Percentiles rank a stretch among this genome's conserved stretches.
Conservation (phyloP, 2,888 invertebrate species). For the Lasiommata megera region DNA sequence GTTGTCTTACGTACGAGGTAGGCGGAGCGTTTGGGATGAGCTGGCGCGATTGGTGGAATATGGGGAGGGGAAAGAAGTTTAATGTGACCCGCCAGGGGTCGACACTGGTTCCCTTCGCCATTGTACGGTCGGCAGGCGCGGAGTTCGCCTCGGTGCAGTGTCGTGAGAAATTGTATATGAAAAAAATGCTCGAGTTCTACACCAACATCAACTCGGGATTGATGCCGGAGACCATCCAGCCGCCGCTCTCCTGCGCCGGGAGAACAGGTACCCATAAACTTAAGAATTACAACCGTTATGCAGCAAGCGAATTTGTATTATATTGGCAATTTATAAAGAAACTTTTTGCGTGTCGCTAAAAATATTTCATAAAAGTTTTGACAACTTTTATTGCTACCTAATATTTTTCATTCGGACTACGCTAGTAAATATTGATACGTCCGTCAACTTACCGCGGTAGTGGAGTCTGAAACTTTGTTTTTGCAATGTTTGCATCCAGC, state of each 20-base stretch:
- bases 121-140: conserved; percentile 52
- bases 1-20: conserved; percentile 51
- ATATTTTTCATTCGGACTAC: too few species aligned
- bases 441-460: too few species aligned
- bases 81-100: conserved; percentile 37
- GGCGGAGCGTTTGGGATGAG: conserved; percentile 51
- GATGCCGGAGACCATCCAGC: conserved; percentile 81
- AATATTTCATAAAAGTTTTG: too few species aligned
- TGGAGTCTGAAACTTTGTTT: too few species aligned
- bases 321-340: not conserved
- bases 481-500: too few species aligned
- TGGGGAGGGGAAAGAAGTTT: conserved; percentile 46
- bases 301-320: conserved; percentile 25
- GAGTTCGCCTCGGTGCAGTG: conserved; percentile 40
- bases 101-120: conserved; percentile 42
- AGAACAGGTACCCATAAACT: conserved; percentile 73
- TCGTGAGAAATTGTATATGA: conserved; percentile 44
- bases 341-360: not conserved
- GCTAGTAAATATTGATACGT: too few species aligned
- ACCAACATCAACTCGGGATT: conserved; percentile 83
- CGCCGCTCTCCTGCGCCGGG: conserved; percentile 82
- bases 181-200: conserved; percentile 86
- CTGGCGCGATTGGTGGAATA: conserved; percentile 51
- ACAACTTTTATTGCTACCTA: too few species aligned
- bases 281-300: not conserved